Evolutionary conservation across 2,888 invertebrate species (phyloP), one percentile per base, ranked within the genome.

Genomic region (Tenthredo mesomela): DNA sequence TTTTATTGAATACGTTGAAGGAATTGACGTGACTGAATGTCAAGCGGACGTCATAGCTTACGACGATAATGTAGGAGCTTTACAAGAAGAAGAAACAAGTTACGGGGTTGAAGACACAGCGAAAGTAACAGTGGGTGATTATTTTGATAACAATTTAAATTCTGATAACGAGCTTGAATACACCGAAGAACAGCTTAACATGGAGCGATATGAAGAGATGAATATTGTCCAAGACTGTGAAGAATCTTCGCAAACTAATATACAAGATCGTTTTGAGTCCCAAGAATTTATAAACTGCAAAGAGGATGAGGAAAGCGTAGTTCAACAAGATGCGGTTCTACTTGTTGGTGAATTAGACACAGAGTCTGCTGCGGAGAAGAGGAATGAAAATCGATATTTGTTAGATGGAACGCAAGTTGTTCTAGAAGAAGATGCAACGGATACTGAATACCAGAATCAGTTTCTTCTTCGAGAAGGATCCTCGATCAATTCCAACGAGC

Each of bases 141-240:
- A 70, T 47, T 67, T 82, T 50, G 47, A 47, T 15, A 61, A 65
- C 50, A 65, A 82, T 82, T 9, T 82, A 18, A 70, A 33, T 50
- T 1, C 58, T 9, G 61, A 65, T 10, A 80, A 80, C 43, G 65
- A 40, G 12, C 40, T 80, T 37, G 61, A 80, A 29, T 80, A 80
- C 21, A 33, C 61, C 2, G 61, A 80, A 65, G 40, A 37, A 65
- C 61, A 21, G 12, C 25, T 33, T 2, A 54, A 33, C 54, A 58
- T 61, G 37, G 80, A 37, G 5, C n/a, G 18, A 61, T 80, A 80
- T 7, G 40, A 43, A 10, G 61, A 58, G 10, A 80, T 80, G 40
- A 50, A 40, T 37, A 15, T 61, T 37, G 40, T 29, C 12, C 50
- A 40, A 61, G 61, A 80, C 10, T 9, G 29, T 0, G 40, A 61